phyloP scores from a whole-genome alignment of 2,888 invertebrate species.

The Xanthorhoe spadicearia region DNA sequence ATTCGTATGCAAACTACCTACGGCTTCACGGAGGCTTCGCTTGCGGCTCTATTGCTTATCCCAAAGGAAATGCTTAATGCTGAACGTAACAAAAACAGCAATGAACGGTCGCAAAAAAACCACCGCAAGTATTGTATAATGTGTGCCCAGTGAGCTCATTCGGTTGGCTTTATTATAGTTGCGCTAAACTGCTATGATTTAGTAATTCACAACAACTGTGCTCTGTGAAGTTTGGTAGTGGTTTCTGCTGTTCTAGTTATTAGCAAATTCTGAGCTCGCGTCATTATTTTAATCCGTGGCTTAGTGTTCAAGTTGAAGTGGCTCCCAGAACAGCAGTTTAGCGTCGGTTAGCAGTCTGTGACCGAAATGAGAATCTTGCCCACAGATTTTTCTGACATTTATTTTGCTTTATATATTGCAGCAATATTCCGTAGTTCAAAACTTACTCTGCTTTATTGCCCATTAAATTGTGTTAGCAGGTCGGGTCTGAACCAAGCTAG shows the following conservation, averaged over 20 bases:
- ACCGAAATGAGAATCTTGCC: constrained; percentile 5
- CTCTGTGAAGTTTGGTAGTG: constrained; percentile 46
- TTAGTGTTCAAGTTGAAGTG: constrained; percentile 27
- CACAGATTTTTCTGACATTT: constrained; percentile 3
- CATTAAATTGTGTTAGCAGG: constrained; percentile 1
- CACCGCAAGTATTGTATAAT: constrained; percentile 14
- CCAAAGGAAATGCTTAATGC: neutral
- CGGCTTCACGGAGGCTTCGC: constrained; percentile 38
- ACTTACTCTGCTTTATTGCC: neutral
- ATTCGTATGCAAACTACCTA: constrained; percentile 66
- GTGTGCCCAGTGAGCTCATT: constrained; percentile 13
- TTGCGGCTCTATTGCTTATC: constrained; percentile 34
- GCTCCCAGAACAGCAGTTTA: constrained; percentile 29
- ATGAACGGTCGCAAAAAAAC: constrained; percentile 30
- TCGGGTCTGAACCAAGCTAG: neutral
- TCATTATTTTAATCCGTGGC: constrained; percentile 46
- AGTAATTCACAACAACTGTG: constrained; percentile 54
- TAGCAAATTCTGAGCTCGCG: constrained; percentile 41
- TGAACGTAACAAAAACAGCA: constrained; percentile 14
- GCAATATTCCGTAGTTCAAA: constrained; percentile 2
- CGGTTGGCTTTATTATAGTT: constrained; percentile 27
- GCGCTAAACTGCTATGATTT: constrained; percentile 45
- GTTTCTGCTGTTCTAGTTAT: constrained; percentile 46
- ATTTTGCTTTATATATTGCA: neutral
- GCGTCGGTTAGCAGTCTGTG: constrained; percentile 11